phyloP scores from a whole-genome alignment of 2,797 vertebrate species.

The Todus mexicanus region DNA sequence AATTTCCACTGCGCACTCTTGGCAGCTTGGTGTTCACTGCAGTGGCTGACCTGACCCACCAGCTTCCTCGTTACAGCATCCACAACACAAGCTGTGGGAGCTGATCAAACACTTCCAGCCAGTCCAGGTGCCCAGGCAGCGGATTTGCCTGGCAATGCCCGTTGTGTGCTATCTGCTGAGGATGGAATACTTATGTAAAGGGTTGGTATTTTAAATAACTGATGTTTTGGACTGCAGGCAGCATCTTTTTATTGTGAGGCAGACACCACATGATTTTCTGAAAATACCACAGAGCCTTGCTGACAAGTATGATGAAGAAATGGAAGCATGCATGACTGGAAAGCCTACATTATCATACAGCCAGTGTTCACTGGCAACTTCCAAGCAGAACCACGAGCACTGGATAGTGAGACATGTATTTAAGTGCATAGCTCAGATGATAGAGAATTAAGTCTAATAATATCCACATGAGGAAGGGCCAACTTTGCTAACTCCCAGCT shows the following conservation, averaged over 20 bases:
- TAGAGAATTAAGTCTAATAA: neutral
- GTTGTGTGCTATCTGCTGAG: neutral
- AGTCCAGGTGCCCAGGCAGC: neutral
- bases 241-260: neutral
- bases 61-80: neutral
- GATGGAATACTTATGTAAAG: neutral
- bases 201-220: neutral
- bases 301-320: constrained; percentile 1
- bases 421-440: neutral
- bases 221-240: neutral
- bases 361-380: neutral
- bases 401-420: neutral
- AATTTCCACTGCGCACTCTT: neutral
- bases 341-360: neutral
- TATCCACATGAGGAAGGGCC: neutral
- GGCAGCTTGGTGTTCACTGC: neutral
- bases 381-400: neutral
- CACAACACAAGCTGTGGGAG: neutral
- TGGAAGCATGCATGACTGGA: neutral
- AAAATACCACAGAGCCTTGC: neutral
- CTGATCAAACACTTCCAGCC: neutral
- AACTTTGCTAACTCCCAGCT: neutral
- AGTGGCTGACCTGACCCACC: neutral
- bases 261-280: neutral
- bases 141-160: neutral